Conservation (phyloP, 2,113 vertebrate genomes). For the Chunga burmeisteri region DNA sequence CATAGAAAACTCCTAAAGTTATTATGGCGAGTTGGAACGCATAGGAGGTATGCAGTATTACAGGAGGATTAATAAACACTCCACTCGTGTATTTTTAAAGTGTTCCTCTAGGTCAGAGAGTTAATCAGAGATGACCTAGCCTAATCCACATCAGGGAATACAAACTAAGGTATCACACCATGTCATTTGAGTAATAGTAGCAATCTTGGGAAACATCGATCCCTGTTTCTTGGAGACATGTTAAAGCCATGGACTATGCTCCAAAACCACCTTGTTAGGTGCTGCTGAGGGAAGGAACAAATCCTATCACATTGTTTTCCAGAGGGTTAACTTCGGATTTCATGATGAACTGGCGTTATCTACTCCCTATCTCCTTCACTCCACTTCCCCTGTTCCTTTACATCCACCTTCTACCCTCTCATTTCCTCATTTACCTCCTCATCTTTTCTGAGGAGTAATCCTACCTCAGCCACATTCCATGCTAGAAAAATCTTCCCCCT, state of each 20-base stretch:
- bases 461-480: background rate
- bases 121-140: background rate
- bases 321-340: background rate
- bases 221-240: background rate
- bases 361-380: background rate
- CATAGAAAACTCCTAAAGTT: background rate
- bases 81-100: background rate
- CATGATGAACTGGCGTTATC: background rate
- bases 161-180: rapidly evolving
- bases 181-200: background rate
- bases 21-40: background rate
- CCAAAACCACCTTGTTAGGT: background rate
- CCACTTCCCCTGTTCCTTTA: background rate
- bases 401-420: background rate
- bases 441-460: background rate
- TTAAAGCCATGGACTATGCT: background rate
- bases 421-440: background rate
- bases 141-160: background rate
- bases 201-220: background rate
- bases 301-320: background rate
- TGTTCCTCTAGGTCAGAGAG: background rate
- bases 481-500: background rate
- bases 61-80: background rate
- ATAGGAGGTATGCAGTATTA: background rate
- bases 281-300: background rate